These are phyloP conservation scores for Xenopus petersii DNA, from an alignment of 2,797 vertebrate genomes.

Conservation along the genomic window DNA sequence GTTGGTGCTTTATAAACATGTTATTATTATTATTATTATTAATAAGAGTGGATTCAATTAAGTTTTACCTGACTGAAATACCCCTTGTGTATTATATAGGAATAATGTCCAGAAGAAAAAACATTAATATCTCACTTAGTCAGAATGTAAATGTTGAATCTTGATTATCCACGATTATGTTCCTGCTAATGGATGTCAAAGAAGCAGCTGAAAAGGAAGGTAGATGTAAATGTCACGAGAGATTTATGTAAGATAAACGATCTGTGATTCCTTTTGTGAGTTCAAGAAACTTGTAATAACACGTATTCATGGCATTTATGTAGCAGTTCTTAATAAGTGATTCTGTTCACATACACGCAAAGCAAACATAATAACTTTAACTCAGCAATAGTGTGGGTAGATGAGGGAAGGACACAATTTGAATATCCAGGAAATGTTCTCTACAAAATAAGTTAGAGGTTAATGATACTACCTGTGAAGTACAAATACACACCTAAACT, in stretches of 20 bases:
- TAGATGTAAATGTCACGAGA: background rate
- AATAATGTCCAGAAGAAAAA: constrained; percentile 28
- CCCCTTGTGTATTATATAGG: constrained; percentile 36
- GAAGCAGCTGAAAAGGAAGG: background rate
- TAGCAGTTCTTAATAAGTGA: constrained; percentile 19
- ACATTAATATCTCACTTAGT: no score
- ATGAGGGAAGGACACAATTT: constrained; percentile 11
- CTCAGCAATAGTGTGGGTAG: constrained; percentile 5
- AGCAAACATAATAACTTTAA: constrained; percentile 2
- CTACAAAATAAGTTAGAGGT: background rate
- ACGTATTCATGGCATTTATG: constrained; percentile 6
- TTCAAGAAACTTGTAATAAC: constrained; percentile 21
- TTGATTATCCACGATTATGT: no score
- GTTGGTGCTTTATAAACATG: no score
- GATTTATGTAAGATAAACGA: constrained; percentile 12
- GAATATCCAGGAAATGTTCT: constrained; percentile 5
- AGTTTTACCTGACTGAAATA: no score
- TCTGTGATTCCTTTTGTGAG: background rate
- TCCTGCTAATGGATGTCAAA: background rate
- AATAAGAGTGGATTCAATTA: no score
- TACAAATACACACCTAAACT: background rate
- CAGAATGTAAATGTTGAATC: no score
- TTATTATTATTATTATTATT: no score
- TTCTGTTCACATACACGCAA: constrained; percentile 13
- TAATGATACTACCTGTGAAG: background rate